Base-by-base conservation (phyloP, 2,113 vertebrate genomes). In the Dascyllus trimaculatus region DNA sequence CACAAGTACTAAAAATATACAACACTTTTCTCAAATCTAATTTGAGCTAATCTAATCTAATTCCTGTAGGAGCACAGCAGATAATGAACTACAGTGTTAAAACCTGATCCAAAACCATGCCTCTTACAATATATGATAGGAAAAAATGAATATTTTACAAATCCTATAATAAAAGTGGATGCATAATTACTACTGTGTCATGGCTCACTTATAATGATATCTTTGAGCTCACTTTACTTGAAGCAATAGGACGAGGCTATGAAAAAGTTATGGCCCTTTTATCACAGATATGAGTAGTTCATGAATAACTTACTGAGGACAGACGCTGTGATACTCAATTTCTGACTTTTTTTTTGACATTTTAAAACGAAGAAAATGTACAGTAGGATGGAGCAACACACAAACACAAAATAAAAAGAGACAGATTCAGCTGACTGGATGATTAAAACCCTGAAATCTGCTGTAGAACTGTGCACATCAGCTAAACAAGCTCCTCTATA, bases 171-270 rank as follows among this genome's bases (percentile, higher is more conserved):
- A 59, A 78, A 78, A 80, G 32, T 21, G 48, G 29, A 81, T 88
- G n/a, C 60, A 73, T 83, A 75, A 84, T 81, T 73, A 72, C 45
- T 17, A 24, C 9, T 56, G 14, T 53, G 60, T 68, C 60, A 60
- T 54, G 19, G 48, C 63, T 80, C 48, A 38, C 48, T 75, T 54
- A 26, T 71, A 77, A 75, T 73, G 63, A 75, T 64, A 69, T 75
- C 64, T 85, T 73, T 86, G 68, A 82, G 75, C 59, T 76, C 4
- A 75, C 63, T 79, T 79, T 35, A 71, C 72, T 63, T 59, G 24
- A 66, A 67, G 57, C 40, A 69, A 38, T 59, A 56, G n/a, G 43
- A 76, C 40, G 43, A 61, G 70, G 52, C 26, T 38, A 60, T 83
- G 40, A 83, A 73, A 81, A 73, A 74, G 45, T 46, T 26, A 59